These are phyloP conservation scores for Rhagonycha lutea DNA, from an alignment of 2,888 invertebrate genomes.

Conservation along the genomic window DNA sequence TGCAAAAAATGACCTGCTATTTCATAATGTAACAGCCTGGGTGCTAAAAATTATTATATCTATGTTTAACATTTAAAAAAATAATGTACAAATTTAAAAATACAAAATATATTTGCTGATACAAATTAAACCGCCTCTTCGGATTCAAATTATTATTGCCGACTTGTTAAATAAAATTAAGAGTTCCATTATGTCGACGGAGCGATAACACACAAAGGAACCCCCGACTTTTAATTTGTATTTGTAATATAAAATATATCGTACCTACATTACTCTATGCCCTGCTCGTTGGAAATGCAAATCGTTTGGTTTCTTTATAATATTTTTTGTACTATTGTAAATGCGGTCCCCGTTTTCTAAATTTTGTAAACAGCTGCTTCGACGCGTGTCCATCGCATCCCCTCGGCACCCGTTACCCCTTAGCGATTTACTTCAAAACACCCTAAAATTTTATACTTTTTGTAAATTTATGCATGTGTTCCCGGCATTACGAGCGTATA, in stretches of 20 bases:
- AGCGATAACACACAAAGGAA: not conserved
- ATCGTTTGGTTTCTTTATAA: slow-evolving; percentile 48
- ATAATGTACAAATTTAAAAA: slow-evolving; percentile 39
- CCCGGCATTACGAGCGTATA: slow-evolving; percentile 19
- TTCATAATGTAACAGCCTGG: slow-evolving; percentile 55
- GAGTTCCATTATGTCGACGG: not conserved
- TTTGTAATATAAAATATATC: not conserved
- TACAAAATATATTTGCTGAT: slow-evolving; percentile 31
- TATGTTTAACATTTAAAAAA: slow-evolving; percentile 46
- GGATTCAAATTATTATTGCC: slow-evolving; percentile 41
- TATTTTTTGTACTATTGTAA: slow-evolving; percentile 45
- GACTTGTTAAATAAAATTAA: not conserved
- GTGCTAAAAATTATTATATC: slow-evolving; percentile 54
- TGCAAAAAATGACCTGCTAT: slow-evolving; percentile 66
- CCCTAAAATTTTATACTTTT: slow-evolving; percentile 45
- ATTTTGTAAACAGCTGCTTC: slow-evolving; percentile 54
- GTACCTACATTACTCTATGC: no score
- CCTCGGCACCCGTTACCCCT: slow-evolving; percentile 27
- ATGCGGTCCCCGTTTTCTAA: slow-evolving; percentile 51
- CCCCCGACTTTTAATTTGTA: slow-evolving; percentile 1
- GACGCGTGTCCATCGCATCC: slow-evolving; percentile 38
- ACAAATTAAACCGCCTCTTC: slow-evolving; percentile 35
- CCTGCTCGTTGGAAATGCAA: slow-evolving; percentile 43
- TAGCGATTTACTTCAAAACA: slow-evolving; percentile 38
- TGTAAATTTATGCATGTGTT: slow-evolving; percentile 52